Percentiles rank a stretch among this genome's conserved stretches.
Evolutionary conservation across 2,113 vertebrate genomes (phyloP).

Genomic region (Trematomus loennbergii): DNA sequence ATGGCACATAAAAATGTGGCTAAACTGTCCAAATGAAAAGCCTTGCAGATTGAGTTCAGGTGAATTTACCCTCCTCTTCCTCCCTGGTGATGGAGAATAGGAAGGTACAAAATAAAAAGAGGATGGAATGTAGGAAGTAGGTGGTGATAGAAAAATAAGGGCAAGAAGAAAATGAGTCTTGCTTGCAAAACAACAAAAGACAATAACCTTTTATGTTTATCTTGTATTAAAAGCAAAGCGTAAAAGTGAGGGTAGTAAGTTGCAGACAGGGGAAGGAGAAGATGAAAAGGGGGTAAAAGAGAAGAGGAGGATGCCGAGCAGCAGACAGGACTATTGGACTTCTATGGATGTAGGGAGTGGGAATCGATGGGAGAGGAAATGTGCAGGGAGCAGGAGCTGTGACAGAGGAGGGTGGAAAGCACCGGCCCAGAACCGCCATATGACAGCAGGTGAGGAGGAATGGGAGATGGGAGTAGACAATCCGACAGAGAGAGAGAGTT

Average conservation of each 20-base stretch:
- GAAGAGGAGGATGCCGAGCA: slow-evolving; percentile 44
- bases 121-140: neutral
- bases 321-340: slow-evolving; percentile 58
- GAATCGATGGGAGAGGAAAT: slow-evolving; percentile 68
- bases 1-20: slow-evolving; percentile 53
- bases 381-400: slow-evolving; percentile 65
- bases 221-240: slow-evolving; percentile 16
- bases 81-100: slow-evolving; percentile 9
- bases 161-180: neutral
- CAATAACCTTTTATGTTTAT: slow-evolving; percentile 34
- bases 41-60: slow-evolving; percentile 22
- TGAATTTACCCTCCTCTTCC: neutral
- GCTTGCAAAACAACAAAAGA: slow-evolving; percentile 24
- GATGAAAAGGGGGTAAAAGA: slow-evolving; percentile 38
- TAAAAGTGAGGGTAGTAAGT: slow-evolving; percentile 23
- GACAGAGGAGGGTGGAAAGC: slow-evolving; percentile 66
- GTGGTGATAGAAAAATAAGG: slow-evolving; percentile 21
- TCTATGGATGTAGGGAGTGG: slow-evolving; percentile 55
- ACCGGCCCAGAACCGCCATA: slow-evolving; percentile 61
- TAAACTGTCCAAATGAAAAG: slow-evolving; percentile 35
- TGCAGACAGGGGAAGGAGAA: slow-evolving; percentile 35
- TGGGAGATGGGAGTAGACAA: slow-evolving; percentile 59
- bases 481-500: slow-evolving; percentile 48
- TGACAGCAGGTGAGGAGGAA: slow-evolving; percentile 73
- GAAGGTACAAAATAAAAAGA: slow-evolving; percentile 15